phyloP scores from a whole-genome alignment of 2,113 vertebrate species.

The Prionailurus viverrinus region DNA sequence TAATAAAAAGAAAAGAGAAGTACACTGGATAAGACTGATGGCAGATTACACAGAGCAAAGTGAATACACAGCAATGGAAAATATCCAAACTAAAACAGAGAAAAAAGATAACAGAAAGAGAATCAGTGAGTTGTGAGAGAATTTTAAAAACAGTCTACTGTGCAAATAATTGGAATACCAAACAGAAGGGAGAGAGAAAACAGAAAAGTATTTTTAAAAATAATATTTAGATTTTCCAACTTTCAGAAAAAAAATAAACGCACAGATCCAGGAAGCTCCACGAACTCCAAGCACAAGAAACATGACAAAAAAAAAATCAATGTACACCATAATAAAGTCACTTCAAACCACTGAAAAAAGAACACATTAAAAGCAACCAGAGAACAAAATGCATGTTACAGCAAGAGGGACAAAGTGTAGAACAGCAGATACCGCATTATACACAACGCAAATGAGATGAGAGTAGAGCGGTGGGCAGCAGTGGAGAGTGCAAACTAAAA shows the following conservation, averaged over 20 bases:
- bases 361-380: neutral
- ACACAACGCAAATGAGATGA: neutral
- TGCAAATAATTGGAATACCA: neutral
- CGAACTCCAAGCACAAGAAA: neutral
- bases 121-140: neutral
- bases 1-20: neutral
- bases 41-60: neutral
- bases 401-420: neutral
- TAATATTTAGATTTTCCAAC: neutral
- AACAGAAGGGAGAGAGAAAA: neutral
- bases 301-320: neutral
- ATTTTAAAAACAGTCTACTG: neutral
- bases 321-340: neutral
- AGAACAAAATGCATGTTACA: neutral
- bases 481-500: neutral
- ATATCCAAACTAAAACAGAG: neutral
- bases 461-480: neutral
- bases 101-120: neutral
- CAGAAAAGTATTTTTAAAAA: neutral
- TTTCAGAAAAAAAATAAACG: neutral
- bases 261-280: neutral
- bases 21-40: neutral
- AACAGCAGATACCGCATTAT: neutral
- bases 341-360: neutral
- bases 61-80: neutral